These are phyloP conservation scores for Platichthys stellatus DNA, from an alignment of 2,113 vertebrate genomes.

Conservation along the genomic window DNA sequence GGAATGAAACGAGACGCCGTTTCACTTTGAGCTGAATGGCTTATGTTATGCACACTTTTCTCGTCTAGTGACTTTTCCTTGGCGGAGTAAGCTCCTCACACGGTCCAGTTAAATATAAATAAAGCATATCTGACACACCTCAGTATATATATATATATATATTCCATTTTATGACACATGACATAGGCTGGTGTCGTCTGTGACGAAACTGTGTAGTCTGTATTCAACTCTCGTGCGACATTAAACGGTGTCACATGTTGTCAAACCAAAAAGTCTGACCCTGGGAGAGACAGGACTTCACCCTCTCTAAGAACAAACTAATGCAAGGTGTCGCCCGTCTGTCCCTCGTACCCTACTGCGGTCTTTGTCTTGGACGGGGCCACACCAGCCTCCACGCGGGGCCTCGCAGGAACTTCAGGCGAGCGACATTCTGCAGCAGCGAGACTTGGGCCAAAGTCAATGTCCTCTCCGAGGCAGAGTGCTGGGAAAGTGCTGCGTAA, in stretches of 20 bases:
- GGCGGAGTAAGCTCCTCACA: constrained; percentile 33
- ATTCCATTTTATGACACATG: constrained; percentile 28
- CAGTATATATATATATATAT: constrained; percentile 19
- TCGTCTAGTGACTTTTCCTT: constrained; percentile 61
- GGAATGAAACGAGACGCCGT: constrained; percentile 41
- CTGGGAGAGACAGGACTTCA: not conserved
- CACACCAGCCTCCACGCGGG: constrained; percentile 21
- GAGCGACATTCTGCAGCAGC: constrained; percentile 58
- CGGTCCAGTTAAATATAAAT: constrained; percentile 54
- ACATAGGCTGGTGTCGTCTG: constrained; percentile 8
- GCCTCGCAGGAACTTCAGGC: constrained; percentile 58
- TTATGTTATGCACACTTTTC: constrained; percentile 59
- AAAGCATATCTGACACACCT: constrained; percentile 54
- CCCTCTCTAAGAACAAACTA: too few relatives aligned
- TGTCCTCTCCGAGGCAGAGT: constrained; percentile 59
- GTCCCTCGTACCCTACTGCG: constrained; percentile 58
- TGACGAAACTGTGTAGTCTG: constrained; percentile 59
- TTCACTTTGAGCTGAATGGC: constrained; percentile 17
- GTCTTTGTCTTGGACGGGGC: constrained; percentile 71
- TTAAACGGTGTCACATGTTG: constrained; percentile 42
- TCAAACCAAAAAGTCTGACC: constrained; percentile 1
- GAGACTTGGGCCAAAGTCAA: constrained; percentile 73
- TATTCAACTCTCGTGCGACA: constrained; percentile 45
- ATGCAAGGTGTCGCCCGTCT: constrained; percentile 25
- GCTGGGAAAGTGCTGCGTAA: constrained; percentile 67